Percentiles rank a stretch among this genome's conserved stretches.
These are phyloP conservation scores for Paracyprichromis sp. DNA, from an alignment of 2,113 vertebrate species.

Conservation along the genomic window DNA sequence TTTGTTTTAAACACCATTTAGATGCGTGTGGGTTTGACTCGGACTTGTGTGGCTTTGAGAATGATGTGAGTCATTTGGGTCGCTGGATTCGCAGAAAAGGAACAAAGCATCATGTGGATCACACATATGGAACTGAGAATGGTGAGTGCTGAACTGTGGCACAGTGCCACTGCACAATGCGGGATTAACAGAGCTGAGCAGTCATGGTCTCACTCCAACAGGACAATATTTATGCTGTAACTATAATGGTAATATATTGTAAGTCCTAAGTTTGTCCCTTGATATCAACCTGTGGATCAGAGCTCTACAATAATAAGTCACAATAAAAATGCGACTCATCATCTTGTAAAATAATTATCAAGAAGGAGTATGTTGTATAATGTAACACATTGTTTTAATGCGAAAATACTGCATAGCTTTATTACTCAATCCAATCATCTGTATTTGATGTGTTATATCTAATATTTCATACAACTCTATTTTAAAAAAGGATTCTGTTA, in stretches of 20 bases:
- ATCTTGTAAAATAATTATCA: not conserved
- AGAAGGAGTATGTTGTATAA: not conserved
- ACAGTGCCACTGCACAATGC: not conserved
- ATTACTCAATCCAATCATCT: not conserved
- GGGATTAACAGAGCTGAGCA: not conserved
- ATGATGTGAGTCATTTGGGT: conserved; percentile 9
- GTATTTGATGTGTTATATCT: not conserved
- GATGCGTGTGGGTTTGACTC: conserved; percentile 68
- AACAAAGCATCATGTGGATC: conserved; percentile 49
- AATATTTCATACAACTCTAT: not conserved
- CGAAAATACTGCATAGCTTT: not conserved
- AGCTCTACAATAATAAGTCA: not conserved
- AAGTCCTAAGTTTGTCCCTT: not conserved
- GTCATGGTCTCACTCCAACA: not conserved
- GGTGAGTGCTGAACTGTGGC: conserved; percentile 35
- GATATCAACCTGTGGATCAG: not conserved
- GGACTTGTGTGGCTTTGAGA: conserved; percentile 56
- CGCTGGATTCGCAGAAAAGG: conserved; percentile 51
- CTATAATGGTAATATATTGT: not conserved
- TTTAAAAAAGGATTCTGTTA: not conserved
- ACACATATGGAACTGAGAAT: conserved; percentile 62
- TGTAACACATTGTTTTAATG: not conserved
- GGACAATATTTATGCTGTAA: not conserved
- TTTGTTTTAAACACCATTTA: not conserved
- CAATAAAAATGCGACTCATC: not conserved